Evolutionary conservation across 2,888 invertebrate genomes (phyloP), one percentile per base, ranked within the genome.

Genomic region (Coelinius sp.): DNA sequence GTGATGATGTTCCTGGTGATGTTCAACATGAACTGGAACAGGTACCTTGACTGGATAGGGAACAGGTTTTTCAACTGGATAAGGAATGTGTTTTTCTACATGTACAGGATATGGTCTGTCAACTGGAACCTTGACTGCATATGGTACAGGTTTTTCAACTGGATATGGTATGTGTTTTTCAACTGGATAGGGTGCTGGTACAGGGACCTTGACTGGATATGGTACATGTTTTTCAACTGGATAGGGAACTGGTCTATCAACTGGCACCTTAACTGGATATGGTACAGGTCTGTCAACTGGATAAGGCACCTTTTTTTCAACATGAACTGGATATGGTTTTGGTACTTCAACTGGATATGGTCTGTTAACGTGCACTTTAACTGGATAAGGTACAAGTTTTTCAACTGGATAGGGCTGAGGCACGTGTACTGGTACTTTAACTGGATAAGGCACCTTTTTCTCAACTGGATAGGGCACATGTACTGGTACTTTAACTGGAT

Each of bases 401-500:
- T 93, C 88, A 79, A 94, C 94, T 83, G 94, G 93, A 83, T 93
- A 92, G 0, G 94, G 93, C 2, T 93, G 92, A 85, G 91, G 93
- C 46, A 94, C 94, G 86, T 94, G 93, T 0, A 87, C 85, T 52
- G 82, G 84, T 2, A 86, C 86, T 76, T 86, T 86, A 7, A 85
- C 85, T 0, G 86, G 85, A 24, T 85, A 85, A 0, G 84, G 85
- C 4, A 82, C 80, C 0, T 75, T 69, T 49, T 78, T 93, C 80
- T 93, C 93, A 0, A 94, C 92, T 0, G 86, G 85, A 46, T 82
- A 82, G 2, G 85, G 86, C 8, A 2, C 31, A 31, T 31, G 59
- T 31, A 93, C 93, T 85, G 91, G 92, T 41, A 94, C 94, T 87
- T 94, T 94, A 46, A 92, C 92, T 82, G 94, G 94, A 89, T 94